Base-by-base conservation (phyloP, 2,888 invertebrate genomes). In the Iphiclides podalirius region DNA sequence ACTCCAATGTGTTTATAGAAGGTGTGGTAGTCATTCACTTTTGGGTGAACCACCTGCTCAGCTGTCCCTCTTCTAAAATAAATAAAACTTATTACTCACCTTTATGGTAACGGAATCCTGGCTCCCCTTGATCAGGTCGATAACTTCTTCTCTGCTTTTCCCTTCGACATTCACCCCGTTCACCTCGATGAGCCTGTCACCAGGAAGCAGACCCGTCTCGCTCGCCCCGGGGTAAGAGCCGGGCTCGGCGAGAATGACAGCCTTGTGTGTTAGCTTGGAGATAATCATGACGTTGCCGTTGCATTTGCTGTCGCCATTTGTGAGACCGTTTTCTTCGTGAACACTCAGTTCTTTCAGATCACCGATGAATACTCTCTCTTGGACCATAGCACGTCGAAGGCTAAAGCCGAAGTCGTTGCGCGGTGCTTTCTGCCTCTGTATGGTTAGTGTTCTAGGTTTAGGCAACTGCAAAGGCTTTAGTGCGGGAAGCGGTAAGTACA, bases 341-440 rank as follows among this genome's bases (percentile, higher is more conserved):
- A 82, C 79, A 40, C 81, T 82, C 1, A 71, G 54, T 20, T 72
- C 70, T 43, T 71, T 70, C 7, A 75, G 57, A 28, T 83, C 79
- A 16, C 84, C 83, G 50, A 84, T 80, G 45, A 81, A 87, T 17
- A 86, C 63, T 56, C 95, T 90, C 71, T 96, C 93, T 55, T 96
- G 91, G 38, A 96, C 92, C 75, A 96, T 94, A 1, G 97, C 97
- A 63, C 97, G 92, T 4, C 98, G 92, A 56, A 98, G 87, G 54
- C 97, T 97, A 70, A 98, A 98, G 0, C 98, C 98, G 73, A 98
- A 98, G 78, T 98, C 98, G 58, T 95, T 96, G 47, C 95, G 91
- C 0, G 96, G 95, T 35, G 94, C 93, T 59, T 94, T 94, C 68
- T 95, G 95, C 1, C 95, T 86, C 60, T 92, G 93, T 55, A 98